Base-by-base conservation (phyloP, 2,888 invertebrate species). In the Leptinotarsa tumamoca region DNA sequence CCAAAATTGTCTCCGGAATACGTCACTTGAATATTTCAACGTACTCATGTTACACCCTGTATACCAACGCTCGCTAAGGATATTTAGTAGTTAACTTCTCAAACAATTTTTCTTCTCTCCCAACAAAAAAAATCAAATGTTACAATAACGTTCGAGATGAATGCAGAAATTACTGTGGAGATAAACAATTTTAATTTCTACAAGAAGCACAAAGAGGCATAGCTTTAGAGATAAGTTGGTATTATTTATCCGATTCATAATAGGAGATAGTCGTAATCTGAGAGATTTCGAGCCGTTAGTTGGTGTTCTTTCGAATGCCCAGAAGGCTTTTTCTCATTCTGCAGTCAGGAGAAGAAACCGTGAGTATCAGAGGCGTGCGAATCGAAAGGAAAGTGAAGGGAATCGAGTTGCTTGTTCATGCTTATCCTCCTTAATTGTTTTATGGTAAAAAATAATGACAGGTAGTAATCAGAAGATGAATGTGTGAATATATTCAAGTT, bases 261-360 rank as follows among this genome's bases (percentile, higher is more conserved):
- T 67, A 71, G 76, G 68, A 76, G 74, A 76, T 74, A 72, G 73
- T 74, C 71, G 75, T 72, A 72, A 76, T 74, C 71, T 67, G 54
- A 71, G 67, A 71, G 71, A 78, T 76, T 76, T 71, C 76, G 71
- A 71, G 78, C 78, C 78, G 78, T 78, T 78, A 78, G 74, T 76
- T 72, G 74, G 69, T 67, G 74, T 74, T 75, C 74, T 74, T 74
- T 74, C 70, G 69, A 52, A n/a, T 69, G 75, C 73, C 78, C 52
- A 51, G 27, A 66, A 61, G 78, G 69, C 68, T 70, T 66, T 75
- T 78, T 78, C 75, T 78, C 72, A 70, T 75, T 75, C 73, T 78
- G 43, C 52, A 71, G 68, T 72, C 66, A 56, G 67, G 75, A 71
- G 73, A 78, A 69, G 72, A 73, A 73, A 68, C 69, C 67, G 71